Evolutionary conservation across 2,888 invertebrate genomes (phyloP).

Genomic region (Electrophaes corylata): DNA sequence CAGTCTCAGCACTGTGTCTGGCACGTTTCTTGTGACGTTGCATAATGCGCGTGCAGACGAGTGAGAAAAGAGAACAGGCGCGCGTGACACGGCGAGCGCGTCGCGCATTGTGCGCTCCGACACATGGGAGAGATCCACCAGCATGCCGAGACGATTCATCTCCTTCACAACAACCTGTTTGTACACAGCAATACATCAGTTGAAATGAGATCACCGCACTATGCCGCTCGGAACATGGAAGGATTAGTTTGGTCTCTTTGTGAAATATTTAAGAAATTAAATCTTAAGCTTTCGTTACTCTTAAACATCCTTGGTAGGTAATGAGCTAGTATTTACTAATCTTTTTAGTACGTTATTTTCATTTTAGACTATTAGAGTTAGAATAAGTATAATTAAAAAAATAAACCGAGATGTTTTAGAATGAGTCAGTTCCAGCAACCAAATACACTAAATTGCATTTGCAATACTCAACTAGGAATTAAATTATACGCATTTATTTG

Average conservation of each 20-base stretch:
- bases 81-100: slow-evolving; percentile 89
- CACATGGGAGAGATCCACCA: slow-evolving; percentile 93
- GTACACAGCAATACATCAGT: neutral
- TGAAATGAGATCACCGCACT: neutral
- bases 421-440: no score
- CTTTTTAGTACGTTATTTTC: no score
- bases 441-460: no score
- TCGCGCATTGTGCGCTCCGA: slow-evolving; percentile 92
- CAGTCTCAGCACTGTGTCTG: slow-evolving; percentile 88
- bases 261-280: neutral
- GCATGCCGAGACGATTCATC: slow-evolving; percentile 95
- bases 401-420: no score
- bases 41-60: slow-evolving; percentile 92
- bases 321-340: neutral
- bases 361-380: no score
- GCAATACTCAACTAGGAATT: slow-evolving; percentile 6
- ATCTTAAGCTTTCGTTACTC: neutral
- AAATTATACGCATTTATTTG: slow-evolving; percentile 24
- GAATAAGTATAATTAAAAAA: no score
- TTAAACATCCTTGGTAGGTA: neutral
- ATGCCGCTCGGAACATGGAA: neutral
- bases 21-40: slow-evolving; percentile 92
- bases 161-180: slow-evolving; percentile 90
- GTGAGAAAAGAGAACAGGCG: slow-evolving; percentile 94
- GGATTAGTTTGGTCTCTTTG: slow-evolving; percentile 2